Conservation (phyloP, 2,888 invertebrate species). For the Rhamphomyia laevipes region DNA sequence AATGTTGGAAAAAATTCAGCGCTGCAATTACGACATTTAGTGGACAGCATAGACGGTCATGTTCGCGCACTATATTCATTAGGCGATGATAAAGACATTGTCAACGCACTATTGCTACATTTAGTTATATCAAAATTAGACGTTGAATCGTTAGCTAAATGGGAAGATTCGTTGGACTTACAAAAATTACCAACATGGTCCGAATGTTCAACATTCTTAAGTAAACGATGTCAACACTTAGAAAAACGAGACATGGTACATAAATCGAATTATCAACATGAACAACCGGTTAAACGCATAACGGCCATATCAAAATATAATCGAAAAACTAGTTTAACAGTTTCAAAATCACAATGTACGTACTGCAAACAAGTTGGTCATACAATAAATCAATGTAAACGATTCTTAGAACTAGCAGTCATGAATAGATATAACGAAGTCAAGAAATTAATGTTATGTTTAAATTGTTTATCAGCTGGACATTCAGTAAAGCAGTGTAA, state of each 20-base stretch:
- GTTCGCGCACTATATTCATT: conserved; percentile 5
- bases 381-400: background rate
- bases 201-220: conserved; percentile 6
- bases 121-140: conserved; percentile 10
- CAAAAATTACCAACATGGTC: conserved; percentile 9
- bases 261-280: background rate
- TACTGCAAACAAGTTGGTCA: background rate
- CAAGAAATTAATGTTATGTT: background rate
- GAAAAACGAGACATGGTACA: background rate
- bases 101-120: conserved; percentile 7
- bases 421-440: background rate
- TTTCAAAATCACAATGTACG: background rate
- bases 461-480: background rate
- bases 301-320: background rate
- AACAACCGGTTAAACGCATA: background rate
- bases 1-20: conserved; percentile 5
- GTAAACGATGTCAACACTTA: conserved; percentile 5
- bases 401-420: too few species aligned
- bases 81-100: conserved; percentile 8
- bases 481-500: background rate
- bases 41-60: conserved; percentile 8
- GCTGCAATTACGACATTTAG: conserved; percentile 7
- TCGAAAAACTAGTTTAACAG: background rate
- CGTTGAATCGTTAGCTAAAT: conserved; percentile 5
- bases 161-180: conserved; percentile 12